Base-by-base conservation (phyloP, 2,113 vertebrate genomes). In the Vimba vimba region DNA sequence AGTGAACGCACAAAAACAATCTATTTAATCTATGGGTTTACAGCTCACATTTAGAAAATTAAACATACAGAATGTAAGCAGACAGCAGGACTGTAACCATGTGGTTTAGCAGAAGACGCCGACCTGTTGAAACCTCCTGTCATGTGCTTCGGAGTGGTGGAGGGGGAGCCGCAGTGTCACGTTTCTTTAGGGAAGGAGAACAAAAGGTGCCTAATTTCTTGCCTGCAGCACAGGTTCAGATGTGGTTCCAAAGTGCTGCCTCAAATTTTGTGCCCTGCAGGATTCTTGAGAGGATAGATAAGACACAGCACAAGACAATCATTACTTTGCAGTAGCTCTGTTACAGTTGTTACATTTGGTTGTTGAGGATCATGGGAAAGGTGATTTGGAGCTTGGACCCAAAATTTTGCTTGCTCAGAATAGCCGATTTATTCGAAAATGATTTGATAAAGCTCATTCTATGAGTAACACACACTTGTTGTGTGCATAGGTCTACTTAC, bases 361-460 rank as follows among this genome's bases (percentile, higher is more conserved):
- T 79, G 84, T 12, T 64, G 80, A 64, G 86, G 90, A 89, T 91
- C 89, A 86, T 87, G 90, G 92, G 90, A 88, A 88, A 74, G 80
- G 88, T 89, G 85, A 9, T 91, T 91, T 57, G 55, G 19, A 19
- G 55, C 6, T 21, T 21, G 21, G 6, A 57, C 2, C 6, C 6
- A 57, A 57, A 21, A 94, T 91, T 89, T 93, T 90, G 89, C 85
- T 89, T 83, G 76, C 87, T 68, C 75, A 91, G 89, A 79, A 84
- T 82, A 81, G 50, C 71, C 79, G 86, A 66, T 75, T 91, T 17
- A 15, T 59, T 60, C 0, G 6, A 62, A 85, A 69, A n/a, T 71
- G 85, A 86, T 87, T 21, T 90, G 36, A 73, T 60, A 86, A 21
- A 74, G 19, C 15, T 45, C 36, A 45, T 52, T 50, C 19, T 36